phyloP scores from a whole-genome alignment of 2,888 invertebrate species.

The Drosophila tripunctata region DNA sequence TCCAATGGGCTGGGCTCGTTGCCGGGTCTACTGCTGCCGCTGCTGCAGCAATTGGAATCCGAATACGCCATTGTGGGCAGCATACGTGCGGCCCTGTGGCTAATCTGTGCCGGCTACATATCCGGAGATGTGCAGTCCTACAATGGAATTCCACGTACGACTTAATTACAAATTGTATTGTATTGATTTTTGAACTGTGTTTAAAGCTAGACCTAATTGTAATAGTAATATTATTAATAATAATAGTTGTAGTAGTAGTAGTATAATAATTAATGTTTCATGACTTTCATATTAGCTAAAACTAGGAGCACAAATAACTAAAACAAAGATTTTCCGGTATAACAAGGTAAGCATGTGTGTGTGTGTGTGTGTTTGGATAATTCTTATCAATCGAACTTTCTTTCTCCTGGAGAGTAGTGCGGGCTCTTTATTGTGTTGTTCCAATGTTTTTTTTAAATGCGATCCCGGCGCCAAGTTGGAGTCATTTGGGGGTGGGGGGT shows the following conservation, averaged over 20 bases:
- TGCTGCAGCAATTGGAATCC: constrained; percentile 67
- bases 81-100: constrained; percentile 57
- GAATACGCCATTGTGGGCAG: constrained; percentile 85
- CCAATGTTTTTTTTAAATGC: constrained; percentile 33
- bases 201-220: constrained; percentile 29
- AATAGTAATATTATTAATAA: constrained; percentile 40
- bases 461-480: not conserved
- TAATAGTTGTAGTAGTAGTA: constrained; percentile 22
- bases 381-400: too few species aligned
- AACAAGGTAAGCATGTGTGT: constrained; percentile 37
- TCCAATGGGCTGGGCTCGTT: constrained; percentile 89
- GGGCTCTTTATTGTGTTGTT: too few species aligned
- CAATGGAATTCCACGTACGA: constrained; percentile 27
- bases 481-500: not conserved
- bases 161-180: constrained; percentile 28
- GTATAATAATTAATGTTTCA: constrained; percentile 17
- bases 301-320: constrained; percentile 60
- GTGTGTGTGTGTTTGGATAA: not conserved
- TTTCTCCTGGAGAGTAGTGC: too few species aligned
- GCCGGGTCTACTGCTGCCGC: constrained; percentile 88
- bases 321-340: constrained; percentile 58
- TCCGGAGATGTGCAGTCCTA: constrained; percentile 66
- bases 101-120: constrained; percentile 53
- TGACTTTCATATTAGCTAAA: constrained; percentile 44
- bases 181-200: constrained; percentile 10